These are phyloP conservation scores for Urocyon cinereoargenteus DNA, from an alignment of 2,797 vertebrate genomes.

Conservation along the genomic window DNA sequence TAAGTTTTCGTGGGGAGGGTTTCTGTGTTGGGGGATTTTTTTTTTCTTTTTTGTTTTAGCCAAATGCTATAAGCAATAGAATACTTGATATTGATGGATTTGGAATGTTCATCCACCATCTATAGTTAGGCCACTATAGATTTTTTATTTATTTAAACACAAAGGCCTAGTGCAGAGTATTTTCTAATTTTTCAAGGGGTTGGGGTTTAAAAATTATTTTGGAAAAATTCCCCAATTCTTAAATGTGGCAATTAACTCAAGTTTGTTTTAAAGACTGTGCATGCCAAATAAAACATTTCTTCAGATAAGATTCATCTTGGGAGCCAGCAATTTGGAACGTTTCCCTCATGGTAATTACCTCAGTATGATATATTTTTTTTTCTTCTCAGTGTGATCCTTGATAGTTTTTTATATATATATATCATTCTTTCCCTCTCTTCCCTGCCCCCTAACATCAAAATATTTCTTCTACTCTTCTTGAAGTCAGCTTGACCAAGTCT, in stretches of 20 bases:
- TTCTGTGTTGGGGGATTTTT: too few relatives aligned
- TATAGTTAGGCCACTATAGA: neutral
- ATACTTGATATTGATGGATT: neutral
- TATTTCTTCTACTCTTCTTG: neutral
- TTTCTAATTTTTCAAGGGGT: conserved; percentile 35
- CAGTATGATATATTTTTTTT: neutral
- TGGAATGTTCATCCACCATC: neutral
- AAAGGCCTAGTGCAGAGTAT: neutral
- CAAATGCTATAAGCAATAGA: neutral
- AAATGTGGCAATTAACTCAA: conserved; percentile 42
- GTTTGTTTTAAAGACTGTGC: conserved; percentile 55
- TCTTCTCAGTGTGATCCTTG: neutral
- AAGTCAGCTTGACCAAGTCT: neutral
- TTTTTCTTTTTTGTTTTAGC: neutral
- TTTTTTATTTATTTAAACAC: neutral
- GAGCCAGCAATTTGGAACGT: neutral
- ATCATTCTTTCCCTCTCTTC: neutral
- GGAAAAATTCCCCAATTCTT: conserved; percentile 25
- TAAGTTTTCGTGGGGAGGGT: neutral
- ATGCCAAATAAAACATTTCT: conserved; percentile 62
- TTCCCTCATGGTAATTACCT: neutral
- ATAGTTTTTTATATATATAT: neutral
- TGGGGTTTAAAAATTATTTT: neutral
- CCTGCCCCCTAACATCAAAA: neutral
- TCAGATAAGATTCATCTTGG: conserved; percentile 16